phyloP scores from a whole-genome alignment of 2,888 invertebrate species.

The Chloroclystis v-ata region DNA sequence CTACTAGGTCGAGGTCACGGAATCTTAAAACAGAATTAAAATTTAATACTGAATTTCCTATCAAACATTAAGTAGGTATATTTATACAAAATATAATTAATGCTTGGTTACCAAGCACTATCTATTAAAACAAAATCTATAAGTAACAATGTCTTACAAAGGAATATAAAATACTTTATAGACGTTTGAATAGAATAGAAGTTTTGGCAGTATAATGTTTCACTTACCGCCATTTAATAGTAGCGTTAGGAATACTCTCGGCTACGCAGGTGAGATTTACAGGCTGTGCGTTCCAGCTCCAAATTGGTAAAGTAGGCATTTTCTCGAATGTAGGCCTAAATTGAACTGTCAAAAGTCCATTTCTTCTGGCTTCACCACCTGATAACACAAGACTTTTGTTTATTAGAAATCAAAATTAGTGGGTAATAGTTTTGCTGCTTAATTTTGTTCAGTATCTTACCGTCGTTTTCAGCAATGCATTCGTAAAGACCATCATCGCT shows the following conservation, averaged over 20 bases:
- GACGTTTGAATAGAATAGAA: neutral
- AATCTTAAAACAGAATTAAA: constrained; percentile 41
- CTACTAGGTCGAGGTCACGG: constrained; percentile 74
- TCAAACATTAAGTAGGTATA: neutral
- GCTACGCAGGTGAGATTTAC: constrained; percentile 93
- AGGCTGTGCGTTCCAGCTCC: constrained; percentile 89
- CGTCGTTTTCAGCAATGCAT: constrained; percentile 89
- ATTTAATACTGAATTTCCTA: neutral
- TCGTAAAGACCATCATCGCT: constrained; percentile 93
- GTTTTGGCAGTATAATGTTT: neutral
- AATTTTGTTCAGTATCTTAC: constrained; percentile 36
- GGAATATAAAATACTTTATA: too few relatives aligned
- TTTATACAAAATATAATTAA: too few relatives aligned
- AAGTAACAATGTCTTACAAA: too few relatives aligned
- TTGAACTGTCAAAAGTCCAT: constrained; percentile 90
- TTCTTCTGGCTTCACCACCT: constrained; percentile 84
- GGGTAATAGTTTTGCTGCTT: neutral
- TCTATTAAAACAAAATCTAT: too few relatives aligned
- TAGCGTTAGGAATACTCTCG: constrained; percentile 94
- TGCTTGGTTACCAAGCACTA: too few relatives aligned
- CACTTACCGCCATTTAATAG: constrained; percentile 88
- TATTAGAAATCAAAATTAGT: too few relatives aligned
- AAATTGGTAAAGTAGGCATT: constrained; percentile 83
- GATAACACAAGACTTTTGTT: constrained; percentile 3
- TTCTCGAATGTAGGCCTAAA: constrained; percentile 89